phyloP scores from a whole-genome alignment of 2,113 vertebrate species.

The Tylochromis polylepis region DNA sequence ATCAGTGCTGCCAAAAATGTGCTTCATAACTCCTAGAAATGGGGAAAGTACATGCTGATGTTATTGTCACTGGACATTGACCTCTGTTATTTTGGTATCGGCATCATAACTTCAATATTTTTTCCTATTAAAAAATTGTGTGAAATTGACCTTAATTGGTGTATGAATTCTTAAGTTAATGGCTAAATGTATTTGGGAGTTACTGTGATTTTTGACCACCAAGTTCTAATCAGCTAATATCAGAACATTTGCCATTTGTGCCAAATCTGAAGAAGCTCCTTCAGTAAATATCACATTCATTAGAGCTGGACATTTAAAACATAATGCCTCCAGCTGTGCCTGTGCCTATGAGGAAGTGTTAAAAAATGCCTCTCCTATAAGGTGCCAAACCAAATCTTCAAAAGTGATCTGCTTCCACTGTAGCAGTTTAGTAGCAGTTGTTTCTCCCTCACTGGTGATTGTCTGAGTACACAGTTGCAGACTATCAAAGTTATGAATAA shows the following conservation, averaged over 20 bases:
- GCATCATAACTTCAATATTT: background rate
- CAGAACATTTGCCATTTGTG: background rate
- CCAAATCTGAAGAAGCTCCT: background rate
- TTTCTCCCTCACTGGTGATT: background rate
- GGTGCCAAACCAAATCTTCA: background rate
- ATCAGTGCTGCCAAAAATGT: background rate
- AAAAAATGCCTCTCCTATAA: background rate
- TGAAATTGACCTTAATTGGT: background rate
- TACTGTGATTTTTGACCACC: background rate
- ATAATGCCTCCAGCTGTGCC: background rate
- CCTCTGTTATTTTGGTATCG: background rate
- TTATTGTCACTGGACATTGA: background rate
- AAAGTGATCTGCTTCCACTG: background rate
- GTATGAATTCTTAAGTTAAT: background rate
- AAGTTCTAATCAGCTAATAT: background rate
- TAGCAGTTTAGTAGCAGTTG: background rate
- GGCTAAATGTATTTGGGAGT: background rate
- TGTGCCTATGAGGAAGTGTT: background rate
- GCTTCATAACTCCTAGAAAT: background rate
- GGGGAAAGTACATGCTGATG: background rate
- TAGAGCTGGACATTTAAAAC: background rate
- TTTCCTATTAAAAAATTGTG: background rate
- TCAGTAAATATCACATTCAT: background rate
- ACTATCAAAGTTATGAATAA: background rate
- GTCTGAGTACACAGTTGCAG: background rate